Conservation (phyloP, 2,888 invertebrate genomes). For the Hypomecis atomaria region DNA sequence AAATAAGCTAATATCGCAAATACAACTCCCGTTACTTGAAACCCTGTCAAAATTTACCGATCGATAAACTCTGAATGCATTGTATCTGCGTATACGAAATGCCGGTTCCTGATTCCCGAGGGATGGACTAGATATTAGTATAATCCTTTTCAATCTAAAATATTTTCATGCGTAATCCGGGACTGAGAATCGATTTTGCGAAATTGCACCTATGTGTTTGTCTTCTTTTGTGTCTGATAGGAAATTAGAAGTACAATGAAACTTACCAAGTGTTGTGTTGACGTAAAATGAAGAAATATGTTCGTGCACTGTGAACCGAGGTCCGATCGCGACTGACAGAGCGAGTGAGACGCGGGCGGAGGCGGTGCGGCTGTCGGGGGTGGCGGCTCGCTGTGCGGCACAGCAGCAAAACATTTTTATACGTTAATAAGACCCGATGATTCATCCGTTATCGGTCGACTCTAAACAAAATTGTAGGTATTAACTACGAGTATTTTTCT, state of each 20-base stretch:
- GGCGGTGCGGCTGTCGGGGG: constrained; percentile 53
- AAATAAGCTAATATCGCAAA: neutral
- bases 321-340: constrained; percentile 67
- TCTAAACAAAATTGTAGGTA: constrained; percentile 41
- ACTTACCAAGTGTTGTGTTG: constrained; percentile 69
- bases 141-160: constrained; percentile 4
- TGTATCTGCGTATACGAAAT: constrained; percentile 47
- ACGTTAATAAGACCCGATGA: constrained; percentile 50
- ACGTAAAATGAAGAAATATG: constrained; percentile 50
- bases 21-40: neutral
- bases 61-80: constrained; percentile 52
- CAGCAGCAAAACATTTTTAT: constrained; percentile 45
- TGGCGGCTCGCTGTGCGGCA: constrained; percentile 53
- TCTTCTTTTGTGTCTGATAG: neutral
- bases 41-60: constrained; percentile 41
- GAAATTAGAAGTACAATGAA: constrained; percentile 43
- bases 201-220: neutral
- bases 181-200: neutral
- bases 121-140: constrained; percentile 39
- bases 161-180: neutral
- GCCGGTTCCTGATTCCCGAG: constrained; percentile 57
- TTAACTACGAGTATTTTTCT: constrained; percentile 30
- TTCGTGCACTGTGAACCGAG: constrained; percentile 64
- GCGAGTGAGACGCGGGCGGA: constrained; percentile 17
- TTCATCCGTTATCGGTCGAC: constrained; percentile 51